Evolutionary conservation across 2,888 invertebrate species (phyloP).

Genomic region (Eupsilia transversa): DNA sequence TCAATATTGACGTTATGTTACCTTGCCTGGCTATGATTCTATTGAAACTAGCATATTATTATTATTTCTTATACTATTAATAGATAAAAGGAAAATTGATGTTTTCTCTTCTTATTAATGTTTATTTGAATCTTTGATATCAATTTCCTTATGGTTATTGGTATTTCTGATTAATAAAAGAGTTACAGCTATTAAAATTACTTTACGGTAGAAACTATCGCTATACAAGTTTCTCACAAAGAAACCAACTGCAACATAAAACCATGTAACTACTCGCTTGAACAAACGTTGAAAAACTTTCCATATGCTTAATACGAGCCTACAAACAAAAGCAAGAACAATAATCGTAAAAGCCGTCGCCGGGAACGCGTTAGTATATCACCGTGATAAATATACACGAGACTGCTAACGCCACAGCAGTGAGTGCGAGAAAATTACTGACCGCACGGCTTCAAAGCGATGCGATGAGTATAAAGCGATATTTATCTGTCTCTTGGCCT

Average conservation of each 20-base stretch:
- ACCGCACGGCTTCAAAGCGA: slow-evolving; percentile 79
- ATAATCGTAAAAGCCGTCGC: slow-evolving; percentile 67
- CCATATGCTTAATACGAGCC: slow-evolving; percentile 52
- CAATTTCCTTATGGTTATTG: not conserved
- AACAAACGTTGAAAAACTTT: slow-evolving; percentile 41
- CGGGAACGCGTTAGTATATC: slow-evolving; percentile 65
- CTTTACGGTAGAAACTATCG: not conserved
- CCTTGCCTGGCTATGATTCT: slow-evolving; percentile 11
- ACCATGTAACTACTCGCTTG: slow-evolving; percentile 30
- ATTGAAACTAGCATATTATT: slow-evolving; percentile 14
- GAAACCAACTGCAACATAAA: slow-evolving; percentile 28
- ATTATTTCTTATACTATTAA: not conserved
- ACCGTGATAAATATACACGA: slow-evolving; percentile 68
- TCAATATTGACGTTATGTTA: slow-evolving; percentile 40
- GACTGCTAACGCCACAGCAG: slow-evolving; percentile 65
- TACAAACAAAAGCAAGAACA: slow-evolving; percentile 64
- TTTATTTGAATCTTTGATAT: slow-evolving; percentile 14
- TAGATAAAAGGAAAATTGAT: not conserved
- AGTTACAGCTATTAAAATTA: not conserved
- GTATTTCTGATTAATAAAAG: slow-evolving; percentile 6
- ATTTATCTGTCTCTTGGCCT: slow-evolving; percentile 84
- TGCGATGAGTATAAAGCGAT: slow-evolving; percentile 81
- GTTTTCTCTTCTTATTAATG: slow-evolving; percentile 12
- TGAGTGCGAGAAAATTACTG: slow-evolving; percentile 77
- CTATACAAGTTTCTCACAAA: slow-evolving; percentile 13